phyloP scores from a whole-genome alignment of 35 echinoderm and acorn worm species.

The Apostichopus japonicus region DNA sequence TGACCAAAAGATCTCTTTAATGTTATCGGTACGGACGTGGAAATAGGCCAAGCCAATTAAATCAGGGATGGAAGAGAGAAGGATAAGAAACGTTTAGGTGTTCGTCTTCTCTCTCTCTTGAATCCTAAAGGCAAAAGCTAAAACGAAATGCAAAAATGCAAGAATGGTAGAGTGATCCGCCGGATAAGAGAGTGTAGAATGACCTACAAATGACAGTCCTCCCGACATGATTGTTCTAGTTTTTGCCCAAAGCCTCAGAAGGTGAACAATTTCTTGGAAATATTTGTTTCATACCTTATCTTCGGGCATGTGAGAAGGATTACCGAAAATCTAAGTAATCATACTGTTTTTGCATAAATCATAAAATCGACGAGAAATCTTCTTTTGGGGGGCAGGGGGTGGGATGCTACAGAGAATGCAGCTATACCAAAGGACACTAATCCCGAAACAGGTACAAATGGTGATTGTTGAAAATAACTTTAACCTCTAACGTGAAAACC shows the following conservation, averaged over 20 bases:
- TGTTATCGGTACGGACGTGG: background rate
- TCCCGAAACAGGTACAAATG: too few species aligned
- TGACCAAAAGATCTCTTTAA: conserved; percentile 24
- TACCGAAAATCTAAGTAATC: too few species aligned
- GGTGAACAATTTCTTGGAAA: background rate
- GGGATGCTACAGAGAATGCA: too few species aligned
- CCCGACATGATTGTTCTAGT: conserved; percentile 1
- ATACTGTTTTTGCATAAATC: too few species aligned
- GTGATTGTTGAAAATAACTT: too few species aligned
- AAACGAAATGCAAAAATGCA: background rate
- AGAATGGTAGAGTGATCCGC: background rate
- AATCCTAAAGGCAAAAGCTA: conserved; percentile 35
- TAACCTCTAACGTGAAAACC: too few species aligned
- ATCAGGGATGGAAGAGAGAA: background rate
- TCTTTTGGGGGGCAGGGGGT: too few species aligned
- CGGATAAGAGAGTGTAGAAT: background rate
- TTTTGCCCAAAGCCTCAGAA: background rate
- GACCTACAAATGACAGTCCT: background rate
- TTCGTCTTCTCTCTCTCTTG: background rate
- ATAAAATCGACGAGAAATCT: too few species aligned
- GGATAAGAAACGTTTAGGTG: background rate
- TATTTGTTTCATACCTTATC: background rate
- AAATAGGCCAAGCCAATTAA: conserved; percentile 49
- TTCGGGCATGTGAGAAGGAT: too few species aligned
- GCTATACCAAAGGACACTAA: too few species aligned